Evolutionary conservation across 1,140 invertebrate genomes (phyloP), one percentile per base, ranked within the genome.

Genomic region (Brachionus calyciflorus): DNA sequence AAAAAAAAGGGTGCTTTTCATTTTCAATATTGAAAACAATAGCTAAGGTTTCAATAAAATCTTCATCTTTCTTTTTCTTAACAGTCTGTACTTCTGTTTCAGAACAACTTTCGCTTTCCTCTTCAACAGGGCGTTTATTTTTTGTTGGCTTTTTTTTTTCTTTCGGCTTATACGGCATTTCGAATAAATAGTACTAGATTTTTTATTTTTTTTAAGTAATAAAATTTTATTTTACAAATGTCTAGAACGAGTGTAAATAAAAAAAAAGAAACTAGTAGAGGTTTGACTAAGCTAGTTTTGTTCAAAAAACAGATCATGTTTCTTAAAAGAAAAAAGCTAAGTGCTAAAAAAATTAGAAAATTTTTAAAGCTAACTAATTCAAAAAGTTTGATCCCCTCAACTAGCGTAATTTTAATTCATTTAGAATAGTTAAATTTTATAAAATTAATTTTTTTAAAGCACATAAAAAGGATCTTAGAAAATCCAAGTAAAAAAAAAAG

Each of bases 11-110:
- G 9, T 49, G 48, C 48, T 49, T 49, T 49, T 49, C 48, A 1
- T 49, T 49, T 49, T 49, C 48, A 49, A 49, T 49, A 21, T 49
- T 49, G 48, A 49, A 49, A n/a, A 49, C 48, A 49, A 49, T 49
- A 19, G 48, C 48, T 49, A 49, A 2, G 17, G 48, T 49, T 49
- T 49, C 1, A 49, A 49, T 49, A 49, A 49, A 49, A 1, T 49
- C 48, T 48, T 48, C 46, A 48, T 48, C 46, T 48, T 48, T 48
- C 19, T 48, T 48, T 48, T 48, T 48, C 19, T 41, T n/a, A 48
- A 48, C 14, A 48, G 19, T 19, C 46, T 48, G 46, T n/a, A 48
- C 19, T 19, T 48, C 46, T 48, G 46, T n/a, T 48, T 48, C 46
- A 48, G 46, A 48, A 48, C 19, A n/a, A 48, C 46, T 48, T 19